phyloP scores from a whole-genome alignment of 2,113 vertebrate genomes.

The Alosa alosa region DNA sequence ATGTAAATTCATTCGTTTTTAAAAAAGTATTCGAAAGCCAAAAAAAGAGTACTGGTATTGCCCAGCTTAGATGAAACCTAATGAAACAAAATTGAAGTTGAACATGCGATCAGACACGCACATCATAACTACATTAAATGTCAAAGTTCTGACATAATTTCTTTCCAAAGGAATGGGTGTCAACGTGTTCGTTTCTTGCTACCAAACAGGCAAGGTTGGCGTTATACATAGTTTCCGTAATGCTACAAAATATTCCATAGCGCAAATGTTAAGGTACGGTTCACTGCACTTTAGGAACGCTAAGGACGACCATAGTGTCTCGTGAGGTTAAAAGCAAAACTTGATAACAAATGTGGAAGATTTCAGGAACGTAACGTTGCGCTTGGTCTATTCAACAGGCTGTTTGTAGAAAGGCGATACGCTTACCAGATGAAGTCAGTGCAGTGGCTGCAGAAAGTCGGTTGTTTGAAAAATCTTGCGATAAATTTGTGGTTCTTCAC shows the following conservation, averaged over 20 bases:
- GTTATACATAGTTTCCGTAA: not conserved
- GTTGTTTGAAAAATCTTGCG: constrained; percentile 85
- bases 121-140: not conserved
- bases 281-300: not conserved
- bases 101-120: not conserved
- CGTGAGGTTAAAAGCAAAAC: not conserved
- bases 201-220: not conserved
- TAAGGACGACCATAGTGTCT: not conserved
- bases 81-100: not conserved
- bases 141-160: not conserved
- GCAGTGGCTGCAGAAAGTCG: constrained; percentile 86
- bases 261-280: not conserved
- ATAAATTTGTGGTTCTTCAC: constrained; percentile 85
- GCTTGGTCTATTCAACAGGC: constrained; percentile 23
- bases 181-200: not conserved
- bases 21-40: not conserved
- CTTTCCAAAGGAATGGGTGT: not conserved
- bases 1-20: not conserved
- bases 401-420: not conserved
- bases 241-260: not conserved
- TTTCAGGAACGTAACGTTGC: not conserved
- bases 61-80: not conserved
- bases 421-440: constrained; percentile 86
- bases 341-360: not conserved
- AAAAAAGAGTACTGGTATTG: not conserved